Percentiles rank a stretch among this genome's conserved stretches.
Conservation (phyloP, 1,140 invertebrate species). For the Drosophila lini region DNA sequence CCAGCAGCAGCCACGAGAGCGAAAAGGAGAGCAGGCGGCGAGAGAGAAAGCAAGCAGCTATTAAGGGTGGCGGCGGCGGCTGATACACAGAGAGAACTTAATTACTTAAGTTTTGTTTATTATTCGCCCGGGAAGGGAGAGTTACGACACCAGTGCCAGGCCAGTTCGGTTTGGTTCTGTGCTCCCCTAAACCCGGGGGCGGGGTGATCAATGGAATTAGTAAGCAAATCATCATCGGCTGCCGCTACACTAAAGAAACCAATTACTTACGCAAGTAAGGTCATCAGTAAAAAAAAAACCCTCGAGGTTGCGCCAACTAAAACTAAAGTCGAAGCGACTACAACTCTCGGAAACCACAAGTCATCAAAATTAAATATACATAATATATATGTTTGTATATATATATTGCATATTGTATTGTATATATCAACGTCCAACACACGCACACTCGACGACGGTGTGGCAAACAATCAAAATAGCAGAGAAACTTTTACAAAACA, state of each 20-base stretch:
- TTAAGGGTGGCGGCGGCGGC: constrained; percentile 16
- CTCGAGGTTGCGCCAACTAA: constrained; percentile 62
- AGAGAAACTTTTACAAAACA: constrained; percentile 58
- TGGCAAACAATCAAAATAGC: constrained; percentile 27
- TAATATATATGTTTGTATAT: constrained; percentile 35
- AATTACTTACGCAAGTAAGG: constrained; percentile 64
- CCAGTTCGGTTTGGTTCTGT: background rate
- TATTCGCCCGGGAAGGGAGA: constrained; percentile 34
- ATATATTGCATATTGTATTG: background rate
- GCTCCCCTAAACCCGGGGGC: background rate
- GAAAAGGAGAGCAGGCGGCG: constrained; percentile 18
- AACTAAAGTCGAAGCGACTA: constrained; percentile 49
- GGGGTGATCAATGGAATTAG: constrained; percentile 37
- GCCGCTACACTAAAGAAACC: constrained; percentile 39
- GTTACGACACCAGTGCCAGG: constrained; percentile 36
- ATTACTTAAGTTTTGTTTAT: constrained; percentile 63
- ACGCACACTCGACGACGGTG: background rate
- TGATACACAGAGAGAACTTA: constrained; percentile 35
- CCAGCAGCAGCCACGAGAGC: constrained; percentile 28
- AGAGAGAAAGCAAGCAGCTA: constrained; percentile 17
- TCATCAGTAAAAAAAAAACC: constrained; percentile 30
- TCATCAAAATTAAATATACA: constrained; percentile 69
- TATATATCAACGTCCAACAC: constrained; percentile 4
- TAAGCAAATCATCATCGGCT: constrained; percentile 45
- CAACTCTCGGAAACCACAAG: constrained; percentile 62